These are phyloP conservation scores for Sthenelais limicola DNA, from an alignment of 2,888 invertebrate genomes.

Conservation along the genomic window DNA sequence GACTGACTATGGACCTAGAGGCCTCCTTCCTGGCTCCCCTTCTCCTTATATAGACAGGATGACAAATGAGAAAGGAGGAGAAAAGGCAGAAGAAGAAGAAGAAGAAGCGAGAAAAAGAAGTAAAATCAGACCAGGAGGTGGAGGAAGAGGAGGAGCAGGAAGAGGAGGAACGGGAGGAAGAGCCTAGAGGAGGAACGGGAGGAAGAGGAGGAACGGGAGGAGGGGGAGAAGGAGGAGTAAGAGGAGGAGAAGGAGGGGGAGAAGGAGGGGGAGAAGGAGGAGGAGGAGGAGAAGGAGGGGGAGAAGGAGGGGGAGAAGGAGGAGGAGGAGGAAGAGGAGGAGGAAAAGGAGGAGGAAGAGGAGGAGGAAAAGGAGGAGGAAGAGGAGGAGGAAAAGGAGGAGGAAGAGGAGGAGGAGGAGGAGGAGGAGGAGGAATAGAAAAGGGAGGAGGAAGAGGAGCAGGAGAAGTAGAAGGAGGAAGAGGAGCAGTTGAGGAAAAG, in stretches of 20 bases:
- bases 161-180: conserved; percentile 8
- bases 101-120: conserved; percentile 6
- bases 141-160: too few species aligned
- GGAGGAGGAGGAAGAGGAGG: background rate
- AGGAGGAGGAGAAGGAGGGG: background rate
- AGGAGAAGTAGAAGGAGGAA: background rate
- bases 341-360: background rate
- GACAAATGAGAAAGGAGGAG: too few species aligned
- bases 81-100: background rate
- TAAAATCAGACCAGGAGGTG: too few species aligned
- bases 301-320: background rate
- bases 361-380: background rate
- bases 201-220: background rate
- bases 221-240: background rate
- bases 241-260: background rate
- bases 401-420: conserved; percentile 1
- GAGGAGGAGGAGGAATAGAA: background rate
- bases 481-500: background rate
- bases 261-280: background rate
- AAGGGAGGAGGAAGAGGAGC: background rate
- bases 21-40: too few species aligned
- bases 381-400: conserved; percentile 1
- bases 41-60: too few species aligned
- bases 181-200: background rate
- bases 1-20: too few species aligned